These are phyloP conservation scores for Caenorhabditis latens DNA, from an alignment of 1,140 invertebrate genomes.

Conservation along the genomic window DNA sequence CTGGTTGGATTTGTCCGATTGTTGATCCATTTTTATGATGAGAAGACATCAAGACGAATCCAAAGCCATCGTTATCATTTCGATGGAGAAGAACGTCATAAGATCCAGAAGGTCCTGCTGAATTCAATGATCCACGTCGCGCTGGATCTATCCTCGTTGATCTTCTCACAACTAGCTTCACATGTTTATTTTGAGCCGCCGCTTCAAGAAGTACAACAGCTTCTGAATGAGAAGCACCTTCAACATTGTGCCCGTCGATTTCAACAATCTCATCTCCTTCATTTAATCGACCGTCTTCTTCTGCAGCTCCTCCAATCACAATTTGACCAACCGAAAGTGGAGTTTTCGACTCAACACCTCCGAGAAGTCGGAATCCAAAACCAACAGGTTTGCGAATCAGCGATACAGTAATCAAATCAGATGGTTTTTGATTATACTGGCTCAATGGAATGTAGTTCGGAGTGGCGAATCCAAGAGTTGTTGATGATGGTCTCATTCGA, in stretches of 20 bases:
- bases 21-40: slow-evolving; percentile 92
- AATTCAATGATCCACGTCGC: slow-evolving; percentile 75
- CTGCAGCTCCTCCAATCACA: slow-evolving; percentile 90
- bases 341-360: slow-evolving; percentile 84
- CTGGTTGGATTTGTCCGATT: slow-evolving; percentile 92
- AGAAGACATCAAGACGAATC: slow-evolving; percentile 97
- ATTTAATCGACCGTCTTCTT: slow-evolving; percentile 87
- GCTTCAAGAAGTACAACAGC: slow-evolving; percentile 91
- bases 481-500: slow-evolving; percentile 66
- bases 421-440: slow-evolving; percentile 79
- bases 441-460: slow-evolving; percentile 72
- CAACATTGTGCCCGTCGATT: slow-evolving; percentile 86
- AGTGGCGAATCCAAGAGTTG: slow-evolving; percentile 70
- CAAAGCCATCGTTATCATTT: slow-evolving; percentile 94
- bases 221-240: slow-evolving; percentile 88
- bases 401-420: slow-evolving; percentile 85
- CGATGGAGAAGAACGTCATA: slow-evolving; percentile 91
- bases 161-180: slow-evolving; percentile 73
- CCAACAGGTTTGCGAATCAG: slow-evolving; percentile 87
- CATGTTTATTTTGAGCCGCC: slow-evolving; percentile 77
- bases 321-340: slow-evolving; percentile 93
- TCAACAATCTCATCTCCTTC: slow-evolving; percentile 91
- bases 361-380: slow-evolving; percentile 97
- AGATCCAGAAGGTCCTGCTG: slow-evolving; percentile 7
- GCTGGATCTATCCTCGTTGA: slow-evolving; percentile 10